Base-by-base conservation (phyloP, 2,888 invertebrate species). In the Sesamia inferens region DNA sequence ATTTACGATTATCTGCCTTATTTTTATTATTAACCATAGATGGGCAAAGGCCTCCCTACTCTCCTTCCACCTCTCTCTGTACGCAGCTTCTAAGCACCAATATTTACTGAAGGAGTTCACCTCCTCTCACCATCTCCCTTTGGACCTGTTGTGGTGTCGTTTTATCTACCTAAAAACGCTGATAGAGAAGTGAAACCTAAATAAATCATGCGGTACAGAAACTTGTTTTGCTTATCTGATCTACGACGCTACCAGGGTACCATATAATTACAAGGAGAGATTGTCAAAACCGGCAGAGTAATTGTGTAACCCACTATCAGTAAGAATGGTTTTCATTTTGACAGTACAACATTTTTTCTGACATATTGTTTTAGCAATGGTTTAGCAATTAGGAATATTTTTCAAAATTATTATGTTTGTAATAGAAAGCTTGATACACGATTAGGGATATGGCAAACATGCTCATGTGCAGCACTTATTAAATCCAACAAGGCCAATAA, bases 401-500 rank as follows among this genome's bases (percentile, higher is more conserved):
- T 51, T 19, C 8, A n/a, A 10, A 51, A n/a, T 47, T 14, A n/a
- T 51, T n/a, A 1, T n/a, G 19, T n/a, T 51, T 51, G n/a, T n/a
- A 4, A n/a, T 51, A 51, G 51, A 3, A 51, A 19, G 19, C 19
- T 8, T 51, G 10, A 2, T 19, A 51, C 3, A 19, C 19, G 7
- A 16, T 16, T 48, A 47, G 14, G 47, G 44, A 11, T 11, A 44
- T 24, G 1, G 5, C 5, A 51, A 51, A 24, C 8, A n/a, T 5
- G 10, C 10, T 31, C 31, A 16, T 54, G 5, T 14, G 10, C 13
- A 31, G 8, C 19, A n/a, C 8, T 13, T n/a, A 54, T 5, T 31
- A 5, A 65, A 55, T n/a, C n/a, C 39, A n/a, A 65, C 51, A 54
- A 65, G 0, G 4, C 59, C 54, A 24, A 71, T 68, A 51, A 71